Base-by-base conservation (phyloP, 2,113 vertebrate genomes). In the Antidorcas marsupialis region DNA sequence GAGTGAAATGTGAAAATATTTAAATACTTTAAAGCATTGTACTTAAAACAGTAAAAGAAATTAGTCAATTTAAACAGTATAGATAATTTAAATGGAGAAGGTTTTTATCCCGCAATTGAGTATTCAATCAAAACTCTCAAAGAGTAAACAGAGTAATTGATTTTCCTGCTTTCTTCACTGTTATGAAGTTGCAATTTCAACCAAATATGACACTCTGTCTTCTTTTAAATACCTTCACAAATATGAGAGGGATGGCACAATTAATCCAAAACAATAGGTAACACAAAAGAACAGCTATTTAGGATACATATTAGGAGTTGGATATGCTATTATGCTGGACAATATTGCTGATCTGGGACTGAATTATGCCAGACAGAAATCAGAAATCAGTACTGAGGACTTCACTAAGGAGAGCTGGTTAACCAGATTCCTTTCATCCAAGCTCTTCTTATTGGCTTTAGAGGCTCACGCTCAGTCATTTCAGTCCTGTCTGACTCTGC, bases 131-230 rank as follows among this genome's bases (percentile, higher is more conserved):
- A 85, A 94, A 47, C 62, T 89, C 33, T 85, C 28, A 52, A 81
- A 94, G 16, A 90, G 45, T 74, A 97, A 95, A 84, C 21, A 87
- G 39, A 50, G 21, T 90, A 81, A 90, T 81, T 94, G 93, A 94
- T 94, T 82, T 1, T 85, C 89, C 89, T 92, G 25, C 30, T 94
- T 94, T 76, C 52, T 89, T 97, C 62, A 87, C 30, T 50, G 23
- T n/a, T 85, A 60, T 59, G 14, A 43, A 95, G 94, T 93, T 97
- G 90, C 5, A 64, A 74, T 81, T 74, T 76, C 47, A 97, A 79
- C 28, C 60, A 91, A 95, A 67, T 50, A 87, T 62, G 82, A 52
- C 7, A 88, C 1, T 79, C 89, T 87, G 10, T 89, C 52, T 25
- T 94, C n/a, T 96, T 33, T 93, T 53, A 90, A 50, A 45, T 86